phyloP scores from a whole-genome alignment of 1,140 invertebrate species.

The Diplogasteroides magnus region DNA sequence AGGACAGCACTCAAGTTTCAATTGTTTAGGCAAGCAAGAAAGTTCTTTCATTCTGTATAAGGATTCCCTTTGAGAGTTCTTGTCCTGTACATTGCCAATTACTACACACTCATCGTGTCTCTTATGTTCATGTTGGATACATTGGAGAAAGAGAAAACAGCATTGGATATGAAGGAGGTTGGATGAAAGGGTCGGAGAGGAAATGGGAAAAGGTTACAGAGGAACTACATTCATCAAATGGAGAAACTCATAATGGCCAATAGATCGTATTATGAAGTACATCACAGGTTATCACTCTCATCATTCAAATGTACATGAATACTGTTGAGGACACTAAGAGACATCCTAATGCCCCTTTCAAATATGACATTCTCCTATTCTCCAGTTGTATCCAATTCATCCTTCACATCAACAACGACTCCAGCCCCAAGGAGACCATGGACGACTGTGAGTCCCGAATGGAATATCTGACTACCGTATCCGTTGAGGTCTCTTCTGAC shows the following conservation, averaged over 20 bases:
- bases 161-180: background rate
- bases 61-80: constrained; percentile 72
- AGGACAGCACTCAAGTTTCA: constrained; percentile 80
- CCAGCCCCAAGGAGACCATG: constrained; percentile 23
- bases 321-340: constrained; percentile 18
- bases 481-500: constrained; percentile 39
- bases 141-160: constrained; percentile 29
- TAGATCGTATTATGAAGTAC: too few species aligned
- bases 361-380: constrained; percentile 18
- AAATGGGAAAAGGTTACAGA: constrained; percentile 5
- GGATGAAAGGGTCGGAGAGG: constrained; percentile 6
- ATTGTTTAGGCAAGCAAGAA: constrained; percentile 69
- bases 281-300: too few species aligned
- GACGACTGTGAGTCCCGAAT: constrained; percentile 17
- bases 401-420: constrained; percentile 21
- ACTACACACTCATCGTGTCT: constrained; percentile 88
- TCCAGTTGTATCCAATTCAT: constrained; percentile 4
- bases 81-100: constrained; percentile 84
- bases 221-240: too few species aligned
- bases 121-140: constrained; percentile 67
- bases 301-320: too few species aligned
- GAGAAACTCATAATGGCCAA: too few species aligned
- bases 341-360: constrained; percentile 10
- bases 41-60: constrained; percentile 19
- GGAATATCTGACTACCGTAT: background rate